phyloP scores from a whole-genome alignment of 2,113 vertebrate genomes.

The Indicator indicator region DNA sequence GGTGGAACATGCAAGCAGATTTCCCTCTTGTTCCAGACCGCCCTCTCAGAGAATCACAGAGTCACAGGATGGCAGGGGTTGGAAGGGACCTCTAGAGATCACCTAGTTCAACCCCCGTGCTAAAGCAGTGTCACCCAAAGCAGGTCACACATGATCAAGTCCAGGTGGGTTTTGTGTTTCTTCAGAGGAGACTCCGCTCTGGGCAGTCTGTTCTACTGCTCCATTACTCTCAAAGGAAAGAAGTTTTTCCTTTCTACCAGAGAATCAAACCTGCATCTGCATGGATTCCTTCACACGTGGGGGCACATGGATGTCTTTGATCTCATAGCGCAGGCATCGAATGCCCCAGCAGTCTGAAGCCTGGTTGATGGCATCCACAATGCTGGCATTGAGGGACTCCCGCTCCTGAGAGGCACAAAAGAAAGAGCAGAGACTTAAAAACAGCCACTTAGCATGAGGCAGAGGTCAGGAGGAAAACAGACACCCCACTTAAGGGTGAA shows the following conservation, averaged over 20 bases:
- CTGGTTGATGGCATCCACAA: slow-evolving; percentile 95
- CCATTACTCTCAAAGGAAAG: not conserved
- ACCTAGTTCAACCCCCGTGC: not conserved
- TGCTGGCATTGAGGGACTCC: slow-evolving; percentile 90
- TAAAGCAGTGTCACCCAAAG: not conserved
- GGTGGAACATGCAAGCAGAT: accelerated
- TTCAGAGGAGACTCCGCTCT: not conserved
- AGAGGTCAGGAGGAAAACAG: not conserved
- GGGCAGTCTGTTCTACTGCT: not conserved
- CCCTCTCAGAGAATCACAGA: not conserved
- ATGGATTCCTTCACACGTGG: slow-evolving; percentile 95
- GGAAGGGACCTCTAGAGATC: not conserved
- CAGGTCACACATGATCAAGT: not conserved
- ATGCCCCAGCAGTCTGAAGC: slow-evolving; percentile 96
- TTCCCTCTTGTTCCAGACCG: not conserved
- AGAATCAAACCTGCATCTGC: slow-evolving; percentile 92
- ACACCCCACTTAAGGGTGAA: not conserved
- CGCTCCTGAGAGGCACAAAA: slow-evolving; percentile 81
- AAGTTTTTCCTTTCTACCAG: not conserved
- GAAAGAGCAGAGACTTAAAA: not conserved
- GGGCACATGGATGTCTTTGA: slow-evolving; percentile 97
- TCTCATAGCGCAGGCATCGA: slow-evolving; percentile 94
- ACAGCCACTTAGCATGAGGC: not conserved
- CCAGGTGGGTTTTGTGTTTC: not conserved
- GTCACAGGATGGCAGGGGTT: not conserved